A percentile compares a stretch with the other conserved stretches of the same genome.
Evolutionary conservation across 2,113 vertebrate species (phyloP).

Genomic region (Argyrosomus japonicus): DNA sequence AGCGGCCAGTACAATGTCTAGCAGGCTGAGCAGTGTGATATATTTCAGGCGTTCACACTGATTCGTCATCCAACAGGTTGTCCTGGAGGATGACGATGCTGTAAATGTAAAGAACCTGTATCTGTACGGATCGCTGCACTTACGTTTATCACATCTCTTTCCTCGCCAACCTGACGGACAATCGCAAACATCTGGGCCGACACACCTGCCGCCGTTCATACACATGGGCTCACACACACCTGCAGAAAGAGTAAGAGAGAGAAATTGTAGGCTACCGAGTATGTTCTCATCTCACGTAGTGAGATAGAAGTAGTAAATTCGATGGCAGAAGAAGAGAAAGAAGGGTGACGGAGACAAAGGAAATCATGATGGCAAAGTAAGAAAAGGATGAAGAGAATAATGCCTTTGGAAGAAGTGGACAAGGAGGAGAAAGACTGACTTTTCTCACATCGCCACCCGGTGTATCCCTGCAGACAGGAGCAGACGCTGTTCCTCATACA

Average conservation of each 20-base stretch:
- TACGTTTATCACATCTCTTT: constrained; percentile 81
- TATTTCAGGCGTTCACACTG: not conserved
- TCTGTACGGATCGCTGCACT: constrained; percentile 37
- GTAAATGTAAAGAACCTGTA: not conserved
- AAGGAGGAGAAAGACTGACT: constrained; percentile 73
- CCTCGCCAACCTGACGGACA: constrained; percentile 85
- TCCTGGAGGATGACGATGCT: too few relatives aligned
- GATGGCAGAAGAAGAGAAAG: not conserved
- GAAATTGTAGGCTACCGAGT: not conserved
- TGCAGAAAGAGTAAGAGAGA: constrained; percentile 50
- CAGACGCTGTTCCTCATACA: constrained; percentile 84
- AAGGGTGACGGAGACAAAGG: not conserved
- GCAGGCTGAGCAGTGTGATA: too few relatives aligned
- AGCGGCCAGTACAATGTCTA: too few relatives aligned
- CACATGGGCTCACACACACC: constrained; percentile 87
- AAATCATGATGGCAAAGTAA: not conserved
- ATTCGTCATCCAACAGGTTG: not conserved
- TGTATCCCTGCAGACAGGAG: constrained; percentile 84
- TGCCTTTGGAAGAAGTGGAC: not conserved
- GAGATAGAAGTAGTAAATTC: not conserved
- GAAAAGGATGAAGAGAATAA: not conserved
- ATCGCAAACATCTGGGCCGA: constrained; percentile 83
- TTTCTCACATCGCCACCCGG: constrained; percentile 83
- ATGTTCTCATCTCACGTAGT: not conserved
- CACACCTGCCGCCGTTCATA: constrained; percentile 85